phyloP scores from a whole-genome alignment of 2,888 invertebrate species.

The Torymus tubicola region DNA sequence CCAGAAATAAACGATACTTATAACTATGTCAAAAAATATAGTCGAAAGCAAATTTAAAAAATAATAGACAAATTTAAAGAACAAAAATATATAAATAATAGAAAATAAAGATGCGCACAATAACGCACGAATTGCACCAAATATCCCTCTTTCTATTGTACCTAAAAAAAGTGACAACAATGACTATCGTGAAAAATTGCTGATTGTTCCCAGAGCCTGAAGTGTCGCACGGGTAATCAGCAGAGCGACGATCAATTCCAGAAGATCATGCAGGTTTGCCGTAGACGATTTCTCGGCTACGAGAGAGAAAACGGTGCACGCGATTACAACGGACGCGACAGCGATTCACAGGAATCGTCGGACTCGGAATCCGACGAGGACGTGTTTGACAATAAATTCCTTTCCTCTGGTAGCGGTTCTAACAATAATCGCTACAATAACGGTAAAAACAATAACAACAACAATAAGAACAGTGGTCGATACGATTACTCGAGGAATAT shows the following conservation, averaged over 20 bases:
- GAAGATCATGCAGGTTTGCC: conserved; percentile 79
- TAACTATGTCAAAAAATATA: no score
- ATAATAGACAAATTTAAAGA: no score
- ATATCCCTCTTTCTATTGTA: no score
- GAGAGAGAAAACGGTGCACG: conserved; percentile 68
- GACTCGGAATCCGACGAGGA: conserved; percentile 65
- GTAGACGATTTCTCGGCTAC: conserved; percentile 69
- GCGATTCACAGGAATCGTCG: conserved; percentile 64
- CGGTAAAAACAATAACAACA: conserved; percentile 20
- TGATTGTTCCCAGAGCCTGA: conserved; percentile 76
- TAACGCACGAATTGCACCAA: no score
- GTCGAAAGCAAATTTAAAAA: no score
- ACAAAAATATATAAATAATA: no score
- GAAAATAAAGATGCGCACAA: no score
- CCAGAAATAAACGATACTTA: no score
- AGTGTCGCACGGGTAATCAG: conserved; percentile 80
- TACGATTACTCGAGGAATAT: conserved; percentile 42
- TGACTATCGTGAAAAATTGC: background rate
- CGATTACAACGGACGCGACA: conserved; percentile 71
- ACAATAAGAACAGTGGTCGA: conserved; percentile 18
- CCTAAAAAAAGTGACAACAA: background rate
- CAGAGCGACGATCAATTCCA: conserved; percentile 80
- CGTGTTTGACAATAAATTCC: conserved; percentile 66
- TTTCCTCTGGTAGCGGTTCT: conserved; percentile 48
- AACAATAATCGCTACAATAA: conserved; percentile 25